A percentile compares a stretch with the other conserved stretches of the same genome.
These are phyloP conservation scores for Coilia nasus DNA, from an alignment of 2,797 vertebrate genomes.

Conservation along the genomic window DNA sequence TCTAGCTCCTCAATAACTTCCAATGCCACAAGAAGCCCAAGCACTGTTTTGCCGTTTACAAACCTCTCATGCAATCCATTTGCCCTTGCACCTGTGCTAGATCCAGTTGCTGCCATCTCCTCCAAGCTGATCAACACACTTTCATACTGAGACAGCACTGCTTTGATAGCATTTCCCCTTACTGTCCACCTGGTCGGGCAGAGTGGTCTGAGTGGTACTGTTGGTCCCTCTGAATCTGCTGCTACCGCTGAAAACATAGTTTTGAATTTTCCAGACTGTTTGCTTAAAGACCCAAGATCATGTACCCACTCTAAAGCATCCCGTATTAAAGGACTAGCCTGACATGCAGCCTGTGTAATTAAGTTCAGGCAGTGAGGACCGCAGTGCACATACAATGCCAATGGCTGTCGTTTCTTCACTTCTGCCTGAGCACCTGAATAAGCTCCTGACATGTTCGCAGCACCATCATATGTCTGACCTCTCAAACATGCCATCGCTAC, in stretches of 20 bases:
- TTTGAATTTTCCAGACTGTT: slow-evolving; percentile 41
- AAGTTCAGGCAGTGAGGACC: slow-evolving; percentile 3
- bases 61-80: slow-evolving; percentile 40
- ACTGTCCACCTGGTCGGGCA: slow-evolving; percentile 33
- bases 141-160: slow-evolving; percentile 41
- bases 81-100: slow-evolving; percentile 39
- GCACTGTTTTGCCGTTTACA: slow-evolving; percentile 37
- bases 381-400: slow-evolving; percentile 24
- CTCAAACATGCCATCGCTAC: slow-evolving; percentile 26
- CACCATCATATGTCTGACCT: slow-evolving; percentile 34
- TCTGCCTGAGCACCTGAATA: slow-evolving; percentile 25
- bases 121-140: slow-evolving; percentile 29
- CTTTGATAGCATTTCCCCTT: not conserved
- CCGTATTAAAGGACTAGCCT: slow-evolving; percentile 16
- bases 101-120: slow-evolving; percentile 38
- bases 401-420: slow-evolving; percentile 27
- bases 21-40: slow-evolving; percentile 43
- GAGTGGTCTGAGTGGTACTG: not conserved
- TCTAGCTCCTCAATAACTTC: slow-evolving; percentile 40
- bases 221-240: not conserved
- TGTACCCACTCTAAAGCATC: slow-evolving; percentile 23
- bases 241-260: not conserved
- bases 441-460: slow-evolving; percentile 21
- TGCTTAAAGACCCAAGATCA: slow-evolving; percentile 20
- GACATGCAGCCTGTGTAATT: slow-evolving; percentile 25